A percentile compares a stretch with the other conserved stretches of the same genome.
Conservation (phyloP, 2,797 vertebrate genomes). For the Garrulus glandarius region DNA sequence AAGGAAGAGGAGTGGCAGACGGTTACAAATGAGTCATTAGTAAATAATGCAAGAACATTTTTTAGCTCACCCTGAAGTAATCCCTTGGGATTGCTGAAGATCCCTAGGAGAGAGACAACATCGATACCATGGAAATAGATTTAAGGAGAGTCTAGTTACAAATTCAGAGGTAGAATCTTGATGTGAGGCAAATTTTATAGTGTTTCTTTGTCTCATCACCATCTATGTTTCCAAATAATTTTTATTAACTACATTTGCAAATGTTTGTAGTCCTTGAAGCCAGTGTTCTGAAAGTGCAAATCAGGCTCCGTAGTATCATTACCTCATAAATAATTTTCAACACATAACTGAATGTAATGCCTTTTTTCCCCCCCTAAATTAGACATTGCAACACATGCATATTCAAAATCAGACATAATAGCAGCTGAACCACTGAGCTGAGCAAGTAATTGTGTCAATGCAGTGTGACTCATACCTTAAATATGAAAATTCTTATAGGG, state of each 20-base stretch:
- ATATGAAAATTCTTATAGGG: not conserved
- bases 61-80: not conserved
- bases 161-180: not conserved
- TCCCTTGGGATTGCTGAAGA: not conserved
- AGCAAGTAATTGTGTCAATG: not conserved
- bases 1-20: conserved; percentile 41
- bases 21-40: conserved; percentile 18
- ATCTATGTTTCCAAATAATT: not conserved
- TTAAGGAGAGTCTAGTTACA: not conserved
- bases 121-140: not conserved
- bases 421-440: not conserved
- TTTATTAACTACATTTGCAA: not conserved
- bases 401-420: not conserved
- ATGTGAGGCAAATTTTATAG: not conserved
- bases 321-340: not conserved
- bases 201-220: not conserved
- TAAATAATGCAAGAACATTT: conserved; percentile 22
- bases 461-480: not conserved
- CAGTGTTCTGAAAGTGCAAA: not conserved
- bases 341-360: not conserved
- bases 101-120: not conserved
- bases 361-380: not conserved
- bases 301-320: not conserved
- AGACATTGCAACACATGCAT: not conserved
- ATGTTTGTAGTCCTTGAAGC: not conserved